Evolutionary conservation across 2,113 vertebrate species (phyloP), one percentile per base, ranked within the genome.

Genomic region (Lophotis ruficrista): DNA sequence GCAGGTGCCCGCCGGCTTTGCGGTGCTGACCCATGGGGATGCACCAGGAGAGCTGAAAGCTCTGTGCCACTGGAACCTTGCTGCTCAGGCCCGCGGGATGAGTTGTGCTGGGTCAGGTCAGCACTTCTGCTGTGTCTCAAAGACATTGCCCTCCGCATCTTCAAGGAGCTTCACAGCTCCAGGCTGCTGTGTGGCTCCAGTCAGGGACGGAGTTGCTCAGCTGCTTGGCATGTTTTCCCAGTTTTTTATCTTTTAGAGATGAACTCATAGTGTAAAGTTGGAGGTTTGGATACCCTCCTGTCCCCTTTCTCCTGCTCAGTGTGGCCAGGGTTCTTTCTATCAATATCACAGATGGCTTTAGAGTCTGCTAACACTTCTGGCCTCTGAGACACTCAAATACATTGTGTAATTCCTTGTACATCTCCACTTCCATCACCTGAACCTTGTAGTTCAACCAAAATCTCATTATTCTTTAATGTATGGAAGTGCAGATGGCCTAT

Each of bases 1-100:
- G 37, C 35, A 64, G 35, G 22, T 2, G 6, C 31, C n/a, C 7
- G 0, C 41, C 3, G 14, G 30, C 2, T 0, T 21, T 3, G 4
- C 6, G 7, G 9, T 54, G 38, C 53, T 92, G 79, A 60, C 27
- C 33, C 0, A 0, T 43, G 25, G 75, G 0, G 2, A 51, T 0
- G 12, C 35, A n/a, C 2, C 1, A 1, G 37, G n/a, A 71, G 13
- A 62, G 17, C 12, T 0, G 7, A 37, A 45, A 78, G 58, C 56
- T 24, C 57, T 58, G 69, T 73, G 31, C 31, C 16, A 8, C 41
- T 2, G 4, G 45, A 31, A 70, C 4, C 50, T 86, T 1, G 0
- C 50, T 83, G 64, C 50, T 56, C 33, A 23, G 37, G 8, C 43
- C 50, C 2, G 0, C 1, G 14, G 48, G 33, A 23, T 25, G 31